phyloP scores from a whole-genome alignment of 2,113 vertebrate genomes.

The Seriola aureovittata region DNA sequence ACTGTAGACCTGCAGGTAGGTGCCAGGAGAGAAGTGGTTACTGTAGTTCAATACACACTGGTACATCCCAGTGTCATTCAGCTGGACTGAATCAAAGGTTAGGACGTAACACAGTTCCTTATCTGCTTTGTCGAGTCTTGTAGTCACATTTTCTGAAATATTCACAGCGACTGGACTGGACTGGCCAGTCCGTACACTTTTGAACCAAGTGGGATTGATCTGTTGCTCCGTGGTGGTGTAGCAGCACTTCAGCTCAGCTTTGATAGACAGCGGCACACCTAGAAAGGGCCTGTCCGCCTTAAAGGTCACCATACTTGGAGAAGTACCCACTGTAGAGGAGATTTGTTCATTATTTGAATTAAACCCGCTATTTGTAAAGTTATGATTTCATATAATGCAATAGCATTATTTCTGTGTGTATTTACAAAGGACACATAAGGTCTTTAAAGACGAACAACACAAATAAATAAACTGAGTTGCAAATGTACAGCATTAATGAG shows the following conservation, averaged over 20 bases:
- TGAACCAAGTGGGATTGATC: not conserved
- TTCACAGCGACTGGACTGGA: fast-evolving
- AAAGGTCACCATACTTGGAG: slow-evolving; percentile 5
- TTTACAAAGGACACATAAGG: not conserved
- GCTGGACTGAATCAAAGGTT: fast-evolving
- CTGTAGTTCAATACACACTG: not conserved
- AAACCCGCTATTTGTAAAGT: not conserved
- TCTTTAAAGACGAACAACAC: not conserved
- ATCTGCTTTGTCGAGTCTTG: too few relatives aligned
- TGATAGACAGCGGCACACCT: not conserved
- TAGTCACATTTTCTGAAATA: too few relatives aligned
- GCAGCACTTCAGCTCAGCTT: slow-evolving; percentile 67
- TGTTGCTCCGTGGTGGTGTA: fast-evolving
- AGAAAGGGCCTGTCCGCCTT: slow-evolving; percentile 49
- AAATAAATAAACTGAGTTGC: not conserved
- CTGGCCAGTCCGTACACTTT: fast-evolving
- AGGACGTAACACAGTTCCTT: slow-evolving; percentile 43
- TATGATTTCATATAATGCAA: not conserved
- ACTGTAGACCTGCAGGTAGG: slow-evolving; percentile 83
- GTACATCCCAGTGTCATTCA: slow-evolving; percentile 76
- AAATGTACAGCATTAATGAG: not conserved
- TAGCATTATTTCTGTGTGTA: not conserved
- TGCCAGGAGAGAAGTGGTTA: slow-evolving; percentile 57
- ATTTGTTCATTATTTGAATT: not conserved
- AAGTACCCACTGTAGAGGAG: slow-evolving; percentile 52